A percentile compares a stretch with the other conserved stretches of the same genome.
Evolutionary conservation across 2,797 vertebrate genomes (phyloP).

Genomic region (Vultur gryphus): DNA sequence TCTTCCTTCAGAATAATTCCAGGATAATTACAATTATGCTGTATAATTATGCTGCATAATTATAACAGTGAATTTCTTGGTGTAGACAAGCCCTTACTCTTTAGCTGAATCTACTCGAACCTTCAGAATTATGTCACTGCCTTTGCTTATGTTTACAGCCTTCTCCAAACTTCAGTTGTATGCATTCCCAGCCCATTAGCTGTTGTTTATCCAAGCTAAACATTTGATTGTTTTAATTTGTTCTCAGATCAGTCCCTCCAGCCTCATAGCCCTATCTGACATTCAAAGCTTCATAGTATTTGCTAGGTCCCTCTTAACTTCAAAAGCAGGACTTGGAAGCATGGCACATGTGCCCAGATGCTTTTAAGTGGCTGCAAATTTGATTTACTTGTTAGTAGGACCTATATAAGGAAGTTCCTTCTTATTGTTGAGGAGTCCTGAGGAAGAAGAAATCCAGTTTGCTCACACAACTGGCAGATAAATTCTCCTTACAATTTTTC

Average conservation of each 20-base stretch:
- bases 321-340: constrained; percentile 18
- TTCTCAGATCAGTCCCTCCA: background rate
- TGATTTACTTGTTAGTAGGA: background rate
- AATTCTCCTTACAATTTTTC: background rate
- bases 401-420: background rate
- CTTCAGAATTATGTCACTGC: background rate
- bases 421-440: background rate
- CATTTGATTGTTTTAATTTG: constrained; percentile 2
- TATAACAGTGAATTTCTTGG: constrained; percentile 6
- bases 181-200: background rate
- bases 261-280: background rate
- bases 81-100: constrained; percentile 27
- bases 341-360: background rate
- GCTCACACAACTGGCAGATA: background rate
- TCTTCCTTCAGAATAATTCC: constrained; percentile 39
- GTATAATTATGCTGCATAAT: constrained; percentile 23
- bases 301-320: background rate
- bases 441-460: background rate
- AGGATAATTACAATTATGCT: constrained; percentile 41
- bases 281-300: background rate
- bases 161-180: constrained; percentile 2
- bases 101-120: background rate
- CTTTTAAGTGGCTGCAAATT: constrained; percentile 7
- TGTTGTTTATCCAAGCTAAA: constrained; percentile 29
- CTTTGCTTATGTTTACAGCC: constrained; percentile 21